Evolutionary conservation across 2,113 vertebrate species (phyloP), one percentile per base, ranked within the genome.

Genomic region (Hippolais icterina): DNA sequence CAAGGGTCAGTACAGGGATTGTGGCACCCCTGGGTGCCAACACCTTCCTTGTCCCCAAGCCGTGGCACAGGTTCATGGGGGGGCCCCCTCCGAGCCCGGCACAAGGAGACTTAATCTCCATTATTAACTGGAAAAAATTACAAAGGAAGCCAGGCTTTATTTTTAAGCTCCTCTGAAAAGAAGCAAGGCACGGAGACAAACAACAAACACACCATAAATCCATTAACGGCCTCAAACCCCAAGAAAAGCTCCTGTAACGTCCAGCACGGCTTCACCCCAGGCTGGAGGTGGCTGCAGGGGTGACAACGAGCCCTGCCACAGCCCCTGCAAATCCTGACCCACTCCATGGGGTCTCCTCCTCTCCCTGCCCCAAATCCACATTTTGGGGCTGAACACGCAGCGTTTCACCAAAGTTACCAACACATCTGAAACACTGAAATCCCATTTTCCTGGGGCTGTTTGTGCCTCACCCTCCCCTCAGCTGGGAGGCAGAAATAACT

Each of bases 91-190:
- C 1, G 27, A 61, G 64, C 70, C 35, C 17, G 1, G 87, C 35
- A 90, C 63, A 63, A 49, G 71, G 88, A 79, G 85, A 14, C 4
- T 76, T 94, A 92, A 96, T 94, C 94, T 83, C 33, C 29, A 13
- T 79, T 95, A 93, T 93, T 94, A 96, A 85, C 82, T 59, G 46
- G 74, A 27, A 85, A 92, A 92, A 88, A 75, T 75, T n/a, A 79
- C 65, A 83, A 64, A 92, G 29, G 29, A 39, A 83, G 71, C 29
- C 17, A 35, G 66, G 91, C 44, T 96, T 96, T 90, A 33, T 23
- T 79, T 75, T 75, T 96, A 94, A 96, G 93, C 94, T 86, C 5
- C 89, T 88, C 83, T 90, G 93, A 71, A 94, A 93, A 92, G 94
- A 39, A 82, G 77, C 42, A 5, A 3, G 11, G 88, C 89, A 35